Conservation (phyloP, 2,888 invertebrate species). For the Morpho deidamia region DNA sequence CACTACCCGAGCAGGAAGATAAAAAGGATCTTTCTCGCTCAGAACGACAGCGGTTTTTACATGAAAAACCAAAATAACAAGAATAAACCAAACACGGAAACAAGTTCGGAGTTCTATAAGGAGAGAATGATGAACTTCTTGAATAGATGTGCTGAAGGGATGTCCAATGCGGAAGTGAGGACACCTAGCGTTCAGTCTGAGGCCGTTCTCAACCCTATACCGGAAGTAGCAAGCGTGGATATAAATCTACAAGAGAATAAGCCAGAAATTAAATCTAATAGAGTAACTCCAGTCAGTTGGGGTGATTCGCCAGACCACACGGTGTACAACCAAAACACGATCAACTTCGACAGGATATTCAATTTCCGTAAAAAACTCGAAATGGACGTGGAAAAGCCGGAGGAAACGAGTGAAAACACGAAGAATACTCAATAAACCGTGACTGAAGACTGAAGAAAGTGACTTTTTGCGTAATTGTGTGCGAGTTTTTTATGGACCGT, state of each 20-base stretch:
- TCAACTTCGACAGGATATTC: slow-evolving; percentile 66
- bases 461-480: slow-evolving; percentile 13
- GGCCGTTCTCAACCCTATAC: slow-evolving; percentile 47
- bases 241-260: slow-evolving; percentile 27
- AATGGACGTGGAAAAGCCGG: slow-evolving; percentile 14
- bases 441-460: slow-evolving; percentile 24
- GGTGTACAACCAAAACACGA: slow-evolving; percentile 65
- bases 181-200: slow-evolving; percentile 57
- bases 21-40: slow-evolving; percentile 68
- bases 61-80: slow-evolving; percentile 67
- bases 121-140: slow-evolving; percentile 68
- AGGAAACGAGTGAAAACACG: slow-evolving; percentile 29
- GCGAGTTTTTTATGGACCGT: not conserved
- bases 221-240: slow-evolving; percentile 42
- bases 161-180: slow-evolving; percentile 50
- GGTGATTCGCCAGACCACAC: slow-evolving; percentile 64
- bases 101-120: slow-evolving; percentile 65
- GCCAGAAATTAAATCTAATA: slow-evolving; percentile 25
- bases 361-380: slow-evolving; percentile 43
- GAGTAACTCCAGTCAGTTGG: slow-evolving; percentile 58
- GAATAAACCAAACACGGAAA: slow-evolving; percentile 60
- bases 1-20: slow-evolving; percentile 76
- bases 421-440: slow-evolving; percentile 27
- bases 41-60: slow-evolving; percentile 62
- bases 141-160: slow-evolving; percentile 59